Percentiles rank a stretch among this genome's conserved stretches.
phyloP scores from a whole-genome alignment of 2,888 invertebrate species.

The Formica aserva region DNA sequence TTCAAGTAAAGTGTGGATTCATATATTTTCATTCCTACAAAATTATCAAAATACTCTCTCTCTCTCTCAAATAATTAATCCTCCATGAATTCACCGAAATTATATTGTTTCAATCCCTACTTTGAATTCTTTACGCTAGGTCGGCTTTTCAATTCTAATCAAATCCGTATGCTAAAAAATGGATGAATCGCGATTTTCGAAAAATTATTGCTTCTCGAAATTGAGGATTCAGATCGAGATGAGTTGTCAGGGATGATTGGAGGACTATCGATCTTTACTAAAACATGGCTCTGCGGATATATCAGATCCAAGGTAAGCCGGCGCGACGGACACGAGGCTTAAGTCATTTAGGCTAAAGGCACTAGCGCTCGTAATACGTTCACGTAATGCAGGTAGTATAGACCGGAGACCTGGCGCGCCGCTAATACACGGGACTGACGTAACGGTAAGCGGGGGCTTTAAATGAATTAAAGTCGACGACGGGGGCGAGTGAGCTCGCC shows the following conservation, averaged over 20 bases:
- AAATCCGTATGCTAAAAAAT: not conserved
- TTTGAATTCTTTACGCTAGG: not conserved
- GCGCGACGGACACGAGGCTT: not conserved
- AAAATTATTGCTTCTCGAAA: not conserved
- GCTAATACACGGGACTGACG: conserved; percentile 62
- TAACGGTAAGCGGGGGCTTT: conserved; percentile 71
- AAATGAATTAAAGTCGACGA: conserved; percentile 75
- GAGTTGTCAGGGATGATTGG: not conserved
- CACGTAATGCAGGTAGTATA: conserved; percentile 68
- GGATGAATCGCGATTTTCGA: not conserved
- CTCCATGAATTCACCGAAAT: not conserved
- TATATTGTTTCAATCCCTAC: not conserved
- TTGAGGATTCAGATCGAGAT: too few relatives aligned
- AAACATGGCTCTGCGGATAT: conserved; percentile 76
- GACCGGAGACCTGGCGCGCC: conserved; percentile 60
- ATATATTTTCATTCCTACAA: not conserved
- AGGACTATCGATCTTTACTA: conserved; percentile 6
- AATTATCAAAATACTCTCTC: not conserved
- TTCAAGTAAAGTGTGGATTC: not conserved
- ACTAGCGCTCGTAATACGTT: conserved; percentile 52
- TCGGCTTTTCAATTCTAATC: not conserved
- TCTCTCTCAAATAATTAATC: not conserved
- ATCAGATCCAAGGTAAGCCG: conserved; percentile 78
- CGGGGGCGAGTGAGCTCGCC: conserved; percentile 28
- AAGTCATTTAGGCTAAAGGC: conserved; percentile 52